Conservation (phyloP, 2,113 vertebrate genomes). For the Diadophis punctatus region DNA sequence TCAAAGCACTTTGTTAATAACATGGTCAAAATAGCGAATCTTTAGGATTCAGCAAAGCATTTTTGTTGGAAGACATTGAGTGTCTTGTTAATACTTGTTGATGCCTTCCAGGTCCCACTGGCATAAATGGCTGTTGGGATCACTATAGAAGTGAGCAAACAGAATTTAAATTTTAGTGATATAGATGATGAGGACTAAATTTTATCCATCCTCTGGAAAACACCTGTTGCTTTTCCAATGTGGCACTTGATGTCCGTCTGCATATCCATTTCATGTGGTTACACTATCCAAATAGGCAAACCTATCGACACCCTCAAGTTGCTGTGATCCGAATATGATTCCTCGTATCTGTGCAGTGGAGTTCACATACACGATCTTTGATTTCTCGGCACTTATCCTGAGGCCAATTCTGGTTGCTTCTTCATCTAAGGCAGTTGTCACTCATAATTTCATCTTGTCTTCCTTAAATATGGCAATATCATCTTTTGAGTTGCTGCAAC, state of each 20-base stretch:
- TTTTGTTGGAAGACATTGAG: too few relatives aligned
- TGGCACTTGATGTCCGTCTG: background rate
- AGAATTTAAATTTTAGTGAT: background rate
- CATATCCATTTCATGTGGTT: background rate
- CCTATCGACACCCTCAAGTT: background rate
- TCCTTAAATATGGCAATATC: background rate
- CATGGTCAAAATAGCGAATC: background rate
- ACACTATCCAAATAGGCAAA: background rate
- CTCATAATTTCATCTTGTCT: background rate
- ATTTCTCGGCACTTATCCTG: background rate
- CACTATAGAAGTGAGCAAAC: background rate
- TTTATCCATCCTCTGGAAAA: background rate
- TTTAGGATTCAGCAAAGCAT: too few relatives aligned
- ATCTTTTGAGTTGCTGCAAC: background rate
- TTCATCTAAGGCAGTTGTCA: background rate
- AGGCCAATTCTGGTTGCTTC: background rate
- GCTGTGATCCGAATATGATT: background rate
- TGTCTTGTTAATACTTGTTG: background rate
- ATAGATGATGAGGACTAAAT: background rate
- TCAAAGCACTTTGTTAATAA: background rate
- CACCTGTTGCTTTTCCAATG: background rate
- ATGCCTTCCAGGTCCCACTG: background rate
- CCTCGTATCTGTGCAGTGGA: background rate
- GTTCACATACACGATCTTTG: background rate
- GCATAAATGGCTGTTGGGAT: background rate